Conservation (phyloP, 2,113 vertebrate genomes). For the Ivindomyrus marchei region DNA sequence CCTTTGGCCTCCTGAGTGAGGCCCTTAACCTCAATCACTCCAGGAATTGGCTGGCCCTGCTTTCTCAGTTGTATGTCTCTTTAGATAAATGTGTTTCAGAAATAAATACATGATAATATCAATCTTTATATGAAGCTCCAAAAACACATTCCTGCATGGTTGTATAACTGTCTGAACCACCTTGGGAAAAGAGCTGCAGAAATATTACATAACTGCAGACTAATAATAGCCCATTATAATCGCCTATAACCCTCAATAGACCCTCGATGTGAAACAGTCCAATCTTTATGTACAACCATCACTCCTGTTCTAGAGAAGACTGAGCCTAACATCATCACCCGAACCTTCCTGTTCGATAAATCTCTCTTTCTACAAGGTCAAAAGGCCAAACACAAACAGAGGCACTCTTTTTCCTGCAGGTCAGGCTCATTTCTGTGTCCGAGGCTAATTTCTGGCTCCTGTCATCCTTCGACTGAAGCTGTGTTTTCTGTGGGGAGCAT, state of each 20-base stretch:
- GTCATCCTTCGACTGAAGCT: not conserved
- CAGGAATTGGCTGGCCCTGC: not conserved
- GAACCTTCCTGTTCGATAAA: not conserved
- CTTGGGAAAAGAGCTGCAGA: not conserved
- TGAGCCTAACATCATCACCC: no score
- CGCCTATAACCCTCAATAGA: not conserved
- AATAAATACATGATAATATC: not conserved
- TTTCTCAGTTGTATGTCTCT: not conserved
- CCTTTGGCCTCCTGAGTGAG: not conserved
- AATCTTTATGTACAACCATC: not conserved
- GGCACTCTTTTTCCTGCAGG: not conserved
- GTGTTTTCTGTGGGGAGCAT: not conserved
- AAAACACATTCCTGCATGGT: not conserved
- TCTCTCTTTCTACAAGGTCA: not conserved
- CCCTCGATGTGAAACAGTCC: not conserved
- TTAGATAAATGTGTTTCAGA: not conserved
- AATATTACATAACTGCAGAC: not conserved
- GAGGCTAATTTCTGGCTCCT: not conserved
- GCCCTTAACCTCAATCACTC: not conserved
- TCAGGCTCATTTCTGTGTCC: not conserved
- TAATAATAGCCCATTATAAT: conserved; percentile 6
- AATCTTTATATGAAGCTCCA: not conserved
- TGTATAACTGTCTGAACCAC: conserved; percentile 13
- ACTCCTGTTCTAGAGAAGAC: not conserved
- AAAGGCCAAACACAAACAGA: not conserved